Evolutionary conservation across 2,888 invertebrate genomes (phyloP).

Genomic region (Temnothorax unifasciatus): DNA sequence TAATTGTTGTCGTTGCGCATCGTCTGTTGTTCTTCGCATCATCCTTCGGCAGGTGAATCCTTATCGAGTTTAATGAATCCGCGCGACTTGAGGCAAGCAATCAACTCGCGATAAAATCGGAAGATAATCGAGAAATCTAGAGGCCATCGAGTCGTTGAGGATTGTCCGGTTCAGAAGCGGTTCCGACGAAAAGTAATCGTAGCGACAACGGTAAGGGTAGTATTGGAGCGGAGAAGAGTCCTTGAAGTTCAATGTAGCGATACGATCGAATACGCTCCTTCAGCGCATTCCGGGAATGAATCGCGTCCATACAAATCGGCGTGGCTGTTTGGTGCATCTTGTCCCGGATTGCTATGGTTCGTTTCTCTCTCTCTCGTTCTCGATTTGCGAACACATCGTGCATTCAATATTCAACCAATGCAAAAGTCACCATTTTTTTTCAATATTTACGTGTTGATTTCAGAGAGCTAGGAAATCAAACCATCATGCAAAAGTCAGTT

Average conservation of each 20-base stretch:
- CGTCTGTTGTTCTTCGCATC: constrained; percentile 39
- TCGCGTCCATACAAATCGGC: constrained; percentile 63
- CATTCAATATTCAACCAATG: constrained; percentile 30
- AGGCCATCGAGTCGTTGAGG: constrained; percentile 1
- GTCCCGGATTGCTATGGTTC: constrained; percentile 42
- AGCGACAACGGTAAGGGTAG: not conserved
- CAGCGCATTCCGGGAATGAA: constrained; percentile 54
- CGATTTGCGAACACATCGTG: not conserved
- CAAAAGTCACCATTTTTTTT: not conserved
- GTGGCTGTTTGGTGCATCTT: constrained; percentile 51
- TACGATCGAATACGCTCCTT: constrained; percentile 63
- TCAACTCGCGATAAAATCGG: constrained; percentile 60
- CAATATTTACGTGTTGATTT: not conserved
- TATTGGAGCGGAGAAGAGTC: constrained; percentile 44
- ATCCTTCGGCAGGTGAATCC: constrained; percentile 59
- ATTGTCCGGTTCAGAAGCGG: constrained; percentile 4
- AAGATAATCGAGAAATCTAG: constrained; percentile 59
- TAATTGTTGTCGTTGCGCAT: constrained; percentile 62
- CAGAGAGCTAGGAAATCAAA: not conserved
- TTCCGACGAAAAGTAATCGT: constrained; percentile 41
- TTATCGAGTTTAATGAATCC: constrained; percentile 67
- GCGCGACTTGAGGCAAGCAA: constrained; percentile 48
- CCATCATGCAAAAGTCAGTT: not conserved
- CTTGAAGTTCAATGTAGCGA: constrained; percentile 65
- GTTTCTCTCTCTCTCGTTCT: constrained; percentile 2